Base-by-base conservation (phyloP, 2,113 vertebrate species). In the Climacteris rufus region DNA sequence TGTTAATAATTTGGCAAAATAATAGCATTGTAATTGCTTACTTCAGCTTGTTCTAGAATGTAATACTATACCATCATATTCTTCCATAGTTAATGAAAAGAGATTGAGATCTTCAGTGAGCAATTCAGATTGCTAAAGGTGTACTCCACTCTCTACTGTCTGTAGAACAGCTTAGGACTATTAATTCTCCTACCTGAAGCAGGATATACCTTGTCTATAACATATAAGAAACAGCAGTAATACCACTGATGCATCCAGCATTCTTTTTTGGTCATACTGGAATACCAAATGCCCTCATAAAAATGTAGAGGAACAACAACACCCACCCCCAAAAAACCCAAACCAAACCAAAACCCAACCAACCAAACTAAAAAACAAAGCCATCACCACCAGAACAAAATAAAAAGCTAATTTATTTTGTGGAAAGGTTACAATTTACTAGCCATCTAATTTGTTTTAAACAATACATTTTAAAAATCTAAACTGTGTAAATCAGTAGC, bases 1-100 rank as follows among this genome's bases (percentile, higher is more conserved):
- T 98, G 97, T 95, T 94, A 93, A 96, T 33, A 93, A 96, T 96
- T 93, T 74, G 42, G 33, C 52, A 94, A 96, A 97, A 96, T 22
- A 96, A 89, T 37, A 89, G 22, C 2, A 11, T 89, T 86, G 87
- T 14, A 93, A 83, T 9, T 6, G 33, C 80, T 92, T 44, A 83
- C 44, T 90, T 87, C 53, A 91, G 31, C 16, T 78, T 84, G 28
- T 87, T 91, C 64, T 79, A 65, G 33, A 65, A 79, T 79, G 33
- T 23, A 82, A 83, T 49, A 71, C 18, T 56, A 77, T 11, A 47
- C 10, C 47, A 13, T 45, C 42, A 65, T 50, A 75, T 83, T 86
- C 24, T 87, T 74, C 39, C 64, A 70, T 2, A 71, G 10, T 31
- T 80, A 70, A 50, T 22, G 13, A 69, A 82, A 76, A 59, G 9